These are phyloP conservation scores for Pachydiplax longipennis DNA, from an alignment of 2,888 invertebrate genomes.

Conservation along the genomic window DNA sequence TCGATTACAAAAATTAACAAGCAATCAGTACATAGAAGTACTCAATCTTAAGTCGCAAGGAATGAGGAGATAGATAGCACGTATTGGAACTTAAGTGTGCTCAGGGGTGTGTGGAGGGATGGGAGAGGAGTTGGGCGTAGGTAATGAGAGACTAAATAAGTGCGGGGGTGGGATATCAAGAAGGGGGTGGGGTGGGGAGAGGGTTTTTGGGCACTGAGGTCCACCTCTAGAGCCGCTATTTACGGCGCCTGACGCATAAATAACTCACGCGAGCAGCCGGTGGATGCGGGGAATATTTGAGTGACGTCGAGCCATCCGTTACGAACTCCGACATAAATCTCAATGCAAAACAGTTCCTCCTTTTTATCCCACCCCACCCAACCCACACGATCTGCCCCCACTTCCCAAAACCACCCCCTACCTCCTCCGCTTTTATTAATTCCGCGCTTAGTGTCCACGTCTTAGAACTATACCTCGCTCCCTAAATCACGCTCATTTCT, in stretches of 20 bases:
- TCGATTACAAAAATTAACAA: no score
- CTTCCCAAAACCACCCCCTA: neutral
- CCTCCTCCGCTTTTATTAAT: neutral
- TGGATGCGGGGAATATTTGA: conserved; percentile 43
- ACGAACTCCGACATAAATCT: conserved; percentile 43
- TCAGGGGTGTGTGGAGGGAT: neutral
- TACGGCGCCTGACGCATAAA: conserved; percentile 40
- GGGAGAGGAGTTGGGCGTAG: neutral
- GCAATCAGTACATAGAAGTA: no score
- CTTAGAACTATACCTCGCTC: neutral
- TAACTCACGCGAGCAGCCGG: conserved; percentile 40
- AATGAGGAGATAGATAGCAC: neutral
- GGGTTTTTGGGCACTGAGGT: conserved; percentile 6
- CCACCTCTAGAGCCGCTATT: conserved; percentile 42
- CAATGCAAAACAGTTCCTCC: conserved; percentile 43
- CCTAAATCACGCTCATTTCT: neutral
- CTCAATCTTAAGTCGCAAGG: neutral
- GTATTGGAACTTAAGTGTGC: neutral
- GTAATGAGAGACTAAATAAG: neutral
- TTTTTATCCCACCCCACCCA: neutral
- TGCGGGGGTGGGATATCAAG: neutral
- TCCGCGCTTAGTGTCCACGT: neutral
- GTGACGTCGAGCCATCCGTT: conserved; percentile 43
- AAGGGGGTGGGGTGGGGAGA: neutral
- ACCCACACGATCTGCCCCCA: neutral